Evolutionary conservation across 2,888 invertebrate genomes (phyloP).

Genomic region (Papilio elwesi): DNA sequence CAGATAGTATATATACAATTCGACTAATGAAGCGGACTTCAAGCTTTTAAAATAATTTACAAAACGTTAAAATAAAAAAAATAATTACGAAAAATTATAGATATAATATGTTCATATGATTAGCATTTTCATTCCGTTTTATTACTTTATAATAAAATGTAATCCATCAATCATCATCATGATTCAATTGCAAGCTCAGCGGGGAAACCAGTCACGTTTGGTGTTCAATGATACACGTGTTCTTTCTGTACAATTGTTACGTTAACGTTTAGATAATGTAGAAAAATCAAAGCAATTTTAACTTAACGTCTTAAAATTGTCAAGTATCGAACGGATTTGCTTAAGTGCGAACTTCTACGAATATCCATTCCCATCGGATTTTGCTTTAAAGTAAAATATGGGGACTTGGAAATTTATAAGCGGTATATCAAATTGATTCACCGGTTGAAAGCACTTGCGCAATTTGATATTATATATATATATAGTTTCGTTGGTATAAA

Average conservation of each 20-base stretch:
- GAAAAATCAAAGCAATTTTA: neutral
- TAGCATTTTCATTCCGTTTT: no score
- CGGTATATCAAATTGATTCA: neutral
- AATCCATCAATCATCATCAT: no score
- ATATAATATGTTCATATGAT: no score
- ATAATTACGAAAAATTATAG: no score
- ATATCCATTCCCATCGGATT: neutral
- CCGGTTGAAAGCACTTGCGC: no score
- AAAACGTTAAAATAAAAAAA: no score
- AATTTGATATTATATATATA: neutral
- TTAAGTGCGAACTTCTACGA: neutral
- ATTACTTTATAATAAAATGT: no score
- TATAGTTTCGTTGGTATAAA: neutral
- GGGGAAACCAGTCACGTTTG: neutral
- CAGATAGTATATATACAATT: neutral
- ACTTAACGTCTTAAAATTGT: neutral
- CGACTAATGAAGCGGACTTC: neutral
- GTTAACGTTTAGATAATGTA: no score
- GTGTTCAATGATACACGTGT: neutral
- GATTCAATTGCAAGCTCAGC: neutral
- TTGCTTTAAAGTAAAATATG: slow-evolving; percentile 6
- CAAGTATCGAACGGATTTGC: neutral
- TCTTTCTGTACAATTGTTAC: no score
- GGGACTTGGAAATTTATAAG: neutral
- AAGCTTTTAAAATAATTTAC: slow-evolving; percentile 12